Conservation (phyloP, 2,888 invertebrate species). For the Ceraclea dissimilis region DNA sequence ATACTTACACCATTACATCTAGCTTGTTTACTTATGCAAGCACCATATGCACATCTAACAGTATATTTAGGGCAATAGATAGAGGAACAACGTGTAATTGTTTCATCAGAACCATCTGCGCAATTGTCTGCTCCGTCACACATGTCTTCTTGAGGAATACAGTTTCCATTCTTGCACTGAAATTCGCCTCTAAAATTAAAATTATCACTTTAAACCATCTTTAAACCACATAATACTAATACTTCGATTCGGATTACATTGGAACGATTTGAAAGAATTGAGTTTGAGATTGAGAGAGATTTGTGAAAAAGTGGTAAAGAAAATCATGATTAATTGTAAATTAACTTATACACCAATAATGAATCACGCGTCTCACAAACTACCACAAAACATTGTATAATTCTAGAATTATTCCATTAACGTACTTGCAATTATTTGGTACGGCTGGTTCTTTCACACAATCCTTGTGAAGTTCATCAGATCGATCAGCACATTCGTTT, state of each 20-base stretch:
- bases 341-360: too few relatives aligned
- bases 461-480: conserved; percentile 37
- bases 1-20: conserved; percentile 34
- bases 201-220: neutral
- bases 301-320: too few relatives aligned
- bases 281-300: too few relatives aligned
- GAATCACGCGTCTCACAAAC: too few relatives aligned
- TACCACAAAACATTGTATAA: too few relatives aligned
- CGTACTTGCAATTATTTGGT: too few relatives aligned
- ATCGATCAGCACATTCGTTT: conserved; percentile 43
- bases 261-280: too few relatives aligned
- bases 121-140: conserved; percentile 31
- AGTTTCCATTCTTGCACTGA: conserved; percentile 60
- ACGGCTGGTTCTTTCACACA: conserved; percentile 5
- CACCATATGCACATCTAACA: conserved; percentile 44
- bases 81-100: conserved; percentile 29
- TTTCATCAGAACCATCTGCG: conserved; percentile 31
- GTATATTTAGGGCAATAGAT: conserved; percentile 36
- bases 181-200: conserved; percentile 42
- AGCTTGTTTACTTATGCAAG: conserved; percentile 40
- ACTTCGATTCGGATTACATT: too few relatives aligned
- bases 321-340: too few relatives aligned
- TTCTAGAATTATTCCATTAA: too few relatives aligned
- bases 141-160: conserved; percentile 40
- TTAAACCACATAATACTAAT: too few relatives aligned